Evolutionary conservation across 30 jellyfish, hydroid and myxozoan genomes (phyloP), one percentile per base, ranked within the genome.

Genomic region (Cassiopea xamachana): DNA sequence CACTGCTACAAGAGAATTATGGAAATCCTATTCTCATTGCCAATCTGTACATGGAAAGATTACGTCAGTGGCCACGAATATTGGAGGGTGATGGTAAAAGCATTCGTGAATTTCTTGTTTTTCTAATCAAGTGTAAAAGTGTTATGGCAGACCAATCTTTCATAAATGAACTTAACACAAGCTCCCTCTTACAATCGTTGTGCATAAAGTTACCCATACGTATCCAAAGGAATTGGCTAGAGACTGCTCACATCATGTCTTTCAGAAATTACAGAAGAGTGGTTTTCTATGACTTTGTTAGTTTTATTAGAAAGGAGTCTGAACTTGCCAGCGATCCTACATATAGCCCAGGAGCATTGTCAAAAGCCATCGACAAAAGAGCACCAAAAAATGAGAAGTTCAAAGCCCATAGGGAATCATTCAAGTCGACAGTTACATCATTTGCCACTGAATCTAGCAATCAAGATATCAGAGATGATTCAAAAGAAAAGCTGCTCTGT

Each of bases 21-120:
- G 87, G 87, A 73, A 75, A 73, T 74, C 87, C 87, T 74, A 62
- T 62, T 67, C 48, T 16, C 71, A 82, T 82, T 69, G 82, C 82
- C 15, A 82, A 82, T 82, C 49, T 62, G 90, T 82, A 61, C 90
- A 82, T 62, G 90, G 74, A 82, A 48, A 61, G 59, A 81, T 80
- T 81, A 55, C 46, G 90, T 9, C 80, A 61, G 67, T 81, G 90
- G 90, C 83, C 81, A 17, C 72, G 74, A 27, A 64, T 82, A 13
- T 15, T 64, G 48, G 82, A 64, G 69, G 82, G 90, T 61, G 90
- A 82, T 82, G 82, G 82, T 43, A 69, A 64, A 64, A 67, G 82
- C 71, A 60, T 82, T 64, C 81, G 70, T 64, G 82, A 82, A 69
- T 82, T 82, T 60, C 69, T 2, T 69, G 90, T 69, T 64, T 82